Percentiles rank a stretch among this genome's conserved stretches.
These are phyloP conservation scores for Ectemnius continuus DNA, from an alignment of 2,888 invertebrate genomes.

Conservation along the genomic window DNA sequence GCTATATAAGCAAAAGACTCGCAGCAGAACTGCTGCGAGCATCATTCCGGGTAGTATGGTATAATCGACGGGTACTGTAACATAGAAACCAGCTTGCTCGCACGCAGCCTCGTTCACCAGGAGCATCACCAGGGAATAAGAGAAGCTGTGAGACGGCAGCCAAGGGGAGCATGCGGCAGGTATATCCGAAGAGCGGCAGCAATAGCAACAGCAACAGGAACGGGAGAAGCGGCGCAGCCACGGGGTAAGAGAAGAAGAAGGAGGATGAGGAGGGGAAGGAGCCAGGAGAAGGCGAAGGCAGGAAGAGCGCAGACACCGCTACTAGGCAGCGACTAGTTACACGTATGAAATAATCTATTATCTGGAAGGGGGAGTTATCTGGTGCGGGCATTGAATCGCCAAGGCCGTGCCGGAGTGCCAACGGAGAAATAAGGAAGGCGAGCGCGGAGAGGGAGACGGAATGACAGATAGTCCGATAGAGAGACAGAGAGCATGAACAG, in stretches of 20 bases:
- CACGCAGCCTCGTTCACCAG: conserved; percentile 19
- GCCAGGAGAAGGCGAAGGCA: conserved; percentile 12
- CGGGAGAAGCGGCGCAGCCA: conserved; percentile 31
- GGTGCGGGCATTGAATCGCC: conserved; percentile 77
- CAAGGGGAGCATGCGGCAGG: background rate
- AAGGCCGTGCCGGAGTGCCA: conserved; percentile 72
- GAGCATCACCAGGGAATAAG: background rate
- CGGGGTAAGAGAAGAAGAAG: conserved; percentile 5
- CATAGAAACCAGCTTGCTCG: conserved; percentile 53
- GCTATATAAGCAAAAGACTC: conserved; percentile 20
- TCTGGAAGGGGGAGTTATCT: conserved; percentile 75
- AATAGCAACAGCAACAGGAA: background rate
- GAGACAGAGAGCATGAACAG: conserved; percentile 2
- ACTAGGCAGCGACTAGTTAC: conserved; percentile 72
- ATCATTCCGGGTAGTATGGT: conserved; percentile 50
- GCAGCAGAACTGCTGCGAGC: conserved; percentile 35
- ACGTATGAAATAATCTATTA: conserved; percentile 77
- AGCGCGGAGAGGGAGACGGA: conserved; percentile 36
- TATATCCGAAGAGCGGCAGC: conserved; percentile 23
- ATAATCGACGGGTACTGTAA: conserved; percentile 61
- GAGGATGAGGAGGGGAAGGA: background rate
- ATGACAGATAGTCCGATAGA: conserved; percentile 40
- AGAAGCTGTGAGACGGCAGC: background rate
- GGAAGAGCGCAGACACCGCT: conserved; percentile 30
- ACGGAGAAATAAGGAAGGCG: conserved; percentile 40